A percentile compares a stretch with the other conserved stretches of the same genome.
Evolutionary conservation across 1,140 invertebrate species (phyloP).

Genomic region (Drosophila ambigua): DNA sequence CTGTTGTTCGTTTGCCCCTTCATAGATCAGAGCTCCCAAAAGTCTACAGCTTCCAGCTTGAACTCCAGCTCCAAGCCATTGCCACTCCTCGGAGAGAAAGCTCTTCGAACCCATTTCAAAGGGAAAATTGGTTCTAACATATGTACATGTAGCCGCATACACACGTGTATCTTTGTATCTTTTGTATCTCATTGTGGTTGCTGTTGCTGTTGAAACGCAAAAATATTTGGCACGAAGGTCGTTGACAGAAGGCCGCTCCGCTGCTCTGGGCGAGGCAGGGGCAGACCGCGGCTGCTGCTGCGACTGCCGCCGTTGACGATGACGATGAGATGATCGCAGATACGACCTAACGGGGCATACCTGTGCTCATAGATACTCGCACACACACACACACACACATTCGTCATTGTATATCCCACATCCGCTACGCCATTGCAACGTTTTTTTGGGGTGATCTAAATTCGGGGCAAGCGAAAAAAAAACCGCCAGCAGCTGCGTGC

Average conservation of each 20-base stretch:
- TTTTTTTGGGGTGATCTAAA: conserved; percentile 1
- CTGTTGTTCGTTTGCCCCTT: neutral
- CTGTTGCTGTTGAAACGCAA: conserved; percentile 1
- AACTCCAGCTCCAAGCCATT: no score
- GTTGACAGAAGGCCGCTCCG: conserved; percentile 58
- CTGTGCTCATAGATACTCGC: conserved; percentile 13
- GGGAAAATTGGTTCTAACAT: conserved; percentile 15
- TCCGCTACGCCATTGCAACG: conserved; percentile 2
- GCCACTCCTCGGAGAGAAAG: no score
- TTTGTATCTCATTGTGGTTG: conserved; percentile 9
- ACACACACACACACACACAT: neutral
- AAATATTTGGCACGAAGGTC: conserved; percentile 68
- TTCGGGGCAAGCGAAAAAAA: neutral
- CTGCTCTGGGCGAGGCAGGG: conserved; percentile 13
- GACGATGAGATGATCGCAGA: neutral
- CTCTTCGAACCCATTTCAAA: neutral
- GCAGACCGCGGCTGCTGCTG: neutral
- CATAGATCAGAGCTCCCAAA: no score
- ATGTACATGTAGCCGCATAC: neutral
- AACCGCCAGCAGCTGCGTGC: conserved; percentile 8
- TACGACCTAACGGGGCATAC: conserved; percentile 35
- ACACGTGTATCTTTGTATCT: neutral
- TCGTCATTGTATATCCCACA: no score
- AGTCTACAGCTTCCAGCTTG: no score
- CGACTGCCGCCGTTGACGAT: neutral